Evolutionary conservation across 2,888 invertebrate species (phyloP).

Genomic region (Drosophila maculinotata): DNA sequence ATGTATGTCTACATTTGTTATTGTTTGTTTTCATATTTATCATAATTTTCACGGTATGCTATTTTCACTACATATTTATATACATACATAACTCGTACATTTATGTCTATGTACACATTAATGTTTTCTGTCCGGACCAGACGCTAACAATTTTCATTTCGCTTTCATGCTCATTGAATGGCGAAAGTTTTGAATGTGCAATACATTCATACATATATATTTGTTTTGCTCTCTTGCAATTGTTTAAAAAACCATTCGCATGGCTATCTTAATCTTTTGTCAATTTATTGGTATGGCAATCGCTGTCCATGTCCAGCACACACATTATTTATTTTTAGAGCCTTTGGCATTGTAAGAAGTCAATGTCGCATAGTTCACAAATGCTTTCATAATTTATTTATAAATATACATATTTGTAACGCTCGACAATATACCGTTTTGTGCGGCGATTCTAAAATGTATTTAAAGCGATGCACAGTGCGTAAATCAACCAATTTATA

Average conservation of each 20-base stretch:
- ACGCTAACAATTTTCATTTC: conserved; percentile 62
- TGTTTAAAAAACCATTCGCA: conserved; percentile 25
- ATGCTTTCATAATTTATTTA: conserved; percentile 67
- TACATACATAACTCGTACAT: neutral
- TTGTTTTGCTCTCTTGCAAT: conserved; percentile 13
- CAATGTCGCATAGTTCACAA: conserved; percentile 63
- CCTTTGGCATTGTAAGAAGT: conserved; percentile 67
- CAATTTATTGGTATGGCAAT: conserved; percentile 28
- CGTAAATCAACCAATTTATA: neutral
- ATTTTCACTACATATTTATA: conserved; percentile 20
- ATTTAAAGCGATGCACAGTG: neutral
- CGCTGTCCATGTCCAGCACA: conserved; percentile 37
- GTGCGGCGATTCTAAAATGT: neutral
- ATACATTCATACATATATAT: conserved; percentile 11
- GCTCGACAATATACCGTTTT: conserved; percentile 13
- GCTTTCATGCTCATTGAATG: conserved; percentile 59
- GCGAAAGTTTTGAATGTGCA: conserved; percentile 55
- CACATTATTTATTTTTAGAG: conserved; percentile 61
- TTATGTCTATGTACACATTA: conserved; percentile 2
- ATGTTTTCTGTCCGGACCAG: conserved; percentile 27
- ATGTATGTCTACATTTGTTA: conserved; percentile 34
- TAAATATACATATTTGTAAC: conserved; percentile 41
- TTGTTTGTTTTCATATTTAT: conserved; percentile 54
- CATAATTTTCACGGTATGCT: conserved; percentile 37
- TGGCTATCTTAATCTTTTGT: conserved; percentile 14